Evolutionary conservation across 1,140 invertebrate species (phyloP).

Genomic region (Zaprionus davidi): DNA sequence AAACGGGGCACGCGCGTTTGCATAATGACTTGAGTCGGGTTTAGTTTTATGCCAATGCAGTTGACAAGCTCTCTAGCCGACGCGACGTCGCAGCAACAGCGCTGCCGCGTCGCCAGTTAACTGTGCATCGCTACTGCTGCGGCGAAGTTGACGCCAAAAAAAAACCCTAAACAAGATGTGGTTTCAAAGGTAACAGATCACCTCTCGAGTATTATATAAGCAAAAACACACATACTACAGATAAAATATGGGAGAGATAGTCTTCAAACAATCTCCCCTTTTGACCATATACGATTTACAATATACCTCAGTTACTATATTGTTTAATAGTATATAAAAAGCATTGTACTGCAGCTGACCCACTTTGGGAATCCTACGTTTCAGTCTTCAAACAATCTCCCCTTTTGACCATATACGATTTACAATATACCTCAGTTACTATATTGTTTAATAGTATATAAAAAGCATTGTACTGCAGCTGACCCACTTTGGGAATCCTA

Average conservation of each 20-base stretch:
- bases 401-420: background rate
- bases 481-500: background rate
- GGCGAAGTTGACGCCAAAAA: slow-evolving; percentile 22
- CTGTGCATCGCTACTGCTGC: slow-evolving; percentile 18
- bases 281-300: no score
- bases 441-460: background rate
- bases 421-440: no score
- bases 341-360: background rate
- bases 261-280: slow-evolving; percentile 2
- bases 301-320: no score
- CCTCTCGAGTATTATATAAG: background rate
- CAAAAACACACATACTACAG: background rate
- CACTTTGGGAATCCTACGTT: no score
- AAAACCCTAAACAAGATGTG: slow-evolving; percentile 42
- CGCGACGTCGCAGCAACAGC: slow-evolving; percentile 21
- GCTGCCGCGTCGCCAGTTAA: slow-evolving; percentile 35
- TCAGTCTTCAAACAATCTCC: slow-evolving; percentile 1
- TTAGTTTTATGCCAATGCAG: slow-evolving; percentile 76
- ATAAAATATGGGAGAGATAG: no score
- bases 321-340: background rate
- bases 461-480: background rate
- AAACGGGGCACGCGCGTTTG: slow-evolving; percentile 81
- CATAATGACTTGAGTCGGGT: slow-evolving; percentile 81
- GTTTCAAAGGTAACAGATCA: slow-evolving; percentile 21
- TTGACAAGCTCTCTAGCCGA: slow-evolving; percentile 41